phyloP scores from a whole-genome alignment of 2,888 invertebrate genomes.

The Tipula confusa region DNA sequence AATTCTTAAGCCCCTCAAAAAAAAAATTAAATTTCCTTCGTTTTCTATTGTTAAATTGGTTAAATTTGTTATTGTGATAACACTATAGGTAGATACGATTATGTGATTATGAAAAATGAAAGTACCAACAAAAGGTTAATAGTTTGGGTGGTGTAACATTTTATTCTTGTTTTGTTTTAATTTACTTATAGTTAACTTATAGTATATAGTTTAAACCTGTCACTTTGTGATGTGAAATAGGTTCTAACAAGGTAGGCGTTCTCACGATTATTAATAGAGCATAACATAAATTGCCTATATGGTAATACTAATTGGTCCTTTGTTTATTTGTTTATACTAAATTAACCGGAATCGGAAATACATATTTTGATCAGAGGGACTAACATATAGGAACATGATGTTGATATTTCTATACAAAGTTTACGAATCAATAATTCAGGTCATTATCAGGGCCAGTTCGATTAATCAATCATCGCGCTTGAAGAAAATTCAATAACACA shows the following conservation, averaged over 20 bases:
- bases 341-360: not conserved
- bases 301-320: no score
- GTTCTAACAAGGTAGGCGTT: not conserved
- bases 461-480: not conserved
- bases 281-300: not conserved
- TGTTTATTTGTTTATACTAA: not conserved
- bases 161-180: not conserved
- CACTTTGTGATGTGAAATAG: not conserved
- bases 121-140: slow-evolving; percentile 12
- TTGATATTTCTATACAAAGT: no score
- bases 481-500: not conserved
- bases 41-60: not conserved
- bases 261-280: not conserved
- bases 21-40: no score
- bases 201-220: not conserved
- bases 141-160: not conserved
- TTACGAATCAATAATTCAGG: not conserved
- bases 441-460: not conserved
- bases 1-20: not conserved
- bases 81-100: no score
- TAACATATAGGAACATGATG: not conserved
- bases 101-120: not conserved
- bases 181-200: not conserved
- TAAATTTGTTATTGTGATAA: not conserved
- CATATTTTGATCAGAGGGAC: not conserved